Base-by-base conservation (phyloP, 2,888 invertebrate species). In the Apamea sordens region DNA sequence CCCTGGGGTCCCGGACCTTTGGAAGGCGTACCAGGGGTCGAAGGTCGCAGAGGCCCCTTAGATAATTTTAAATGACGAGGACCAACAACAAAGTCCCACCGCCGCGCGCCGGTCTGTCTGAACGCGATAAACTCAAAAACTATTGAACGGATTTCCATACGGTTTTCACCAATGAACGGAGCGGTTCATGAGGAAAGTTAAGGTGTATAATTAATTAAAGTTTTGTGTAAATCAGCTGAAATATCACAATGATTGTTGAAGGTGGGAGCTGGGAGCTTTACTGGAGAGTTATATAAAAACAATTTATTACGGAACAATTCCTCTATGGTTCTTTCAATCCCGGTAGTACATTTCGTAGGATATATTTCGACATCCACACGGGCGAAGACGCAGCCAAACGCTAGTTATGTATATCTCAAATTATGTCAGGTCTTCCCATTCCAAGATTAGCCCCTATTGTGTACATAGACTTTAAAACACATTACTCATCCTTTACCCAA, bases 401-500 rank as follows among this genome's bases (percentile, higher is more conserved):
- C 7, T 21, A n/a, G 4, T 50, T 41, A 41, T 41, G 41, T 41
- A 41, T 41, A 41, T 41, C 41, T 41, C 41, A 41, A 41, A 41
- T 41, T 41, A 41, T 41, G 41, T 41, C 44, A 44, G 44, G 44
- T 44, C 44, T 44, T 44, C 44, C 15, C 4, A 50, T 50, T 5
- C 47, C 47, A 15, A 47, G 47, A 47, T 47, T 47, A 47, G 47
- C 47, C 47, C 47, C 15, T 50, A 50, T 50, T 50, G 15, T 50
- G 47, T 50, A 50, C 4, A 15, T 50, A 50, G 4, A 47, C 28
- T 32, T 21, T 50, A 8, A 21, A 80, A 73, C 44, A 28, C 73
- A 84, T 75, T 28, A 70, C 59, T 67, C 71, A 77, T 68, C 70
- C 59, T 63, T 84, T 76, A 44, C 15, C 24, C 2, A 53, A 15